Evolutionary conservation across 2,113 vertebrate species (phyloP).

Genomic region (Neodon shergylaensis): DNA sequence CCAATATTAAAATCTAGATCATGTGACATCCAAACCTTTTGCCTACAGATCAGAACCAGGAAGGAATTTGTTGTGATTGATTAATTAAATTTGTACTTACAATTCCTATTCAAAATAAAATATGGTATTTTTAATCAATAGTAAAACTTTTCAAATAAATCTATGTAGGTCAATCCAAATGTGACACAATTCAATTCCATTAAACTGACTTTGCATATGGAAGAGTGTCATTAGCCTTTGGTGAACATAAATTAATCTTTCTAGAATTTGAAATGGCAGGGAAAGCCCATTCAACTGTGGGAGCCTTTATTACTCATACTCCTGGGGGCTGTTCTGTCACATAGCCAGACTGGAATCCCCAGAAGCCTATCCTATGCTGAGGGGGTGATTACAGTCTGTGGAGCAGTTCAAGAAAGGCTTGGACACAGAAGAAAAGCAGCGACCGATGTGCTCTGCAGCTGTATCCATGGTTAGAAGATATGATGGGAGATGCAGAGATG

Average conservation of each 20-base stretch:
- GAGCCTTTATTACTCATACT: fast-evolving
- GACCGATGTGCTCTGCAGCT: background rate
- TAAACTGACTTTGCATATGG: background rate
- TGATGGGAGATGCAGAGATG: background rate
- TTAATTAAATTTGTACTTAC: slow-evolving; percentile 31
- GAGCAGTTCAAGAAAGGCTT: background rate
- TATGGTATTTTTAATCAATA: slow-evolving; percentile 17
- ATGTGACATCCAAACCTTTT: background rate
- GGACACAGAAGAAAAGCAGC: background rate
- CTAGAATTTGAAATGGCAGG: background rate
- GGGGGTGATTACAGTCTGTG: too few species aligned
- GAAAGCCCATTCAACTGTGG: background rate
- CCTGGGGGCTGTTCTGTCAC: background rate
- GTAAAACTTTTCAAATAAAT: slow-evolving; percentile 47
- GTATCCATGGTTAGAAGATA: background rate
- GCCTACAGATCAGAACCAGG: background rate
- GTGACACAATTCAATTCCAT: background rate
- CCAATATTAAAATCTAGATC: background rate
- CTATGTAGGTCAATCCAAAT: background rate
- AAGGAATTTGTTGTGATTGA: background rate
- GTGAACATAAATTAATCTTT: background rate
- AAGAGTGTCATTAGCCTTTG: background rate
- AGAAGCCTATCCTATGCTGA: background rate
- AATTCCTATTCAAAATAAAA: slow-evolving; percentile 28
- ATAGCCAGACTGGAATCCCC: background rate